Conservation (phyloP, 2,888 invertebrate species). For the Mimumesa dahlbomi region DNA sequence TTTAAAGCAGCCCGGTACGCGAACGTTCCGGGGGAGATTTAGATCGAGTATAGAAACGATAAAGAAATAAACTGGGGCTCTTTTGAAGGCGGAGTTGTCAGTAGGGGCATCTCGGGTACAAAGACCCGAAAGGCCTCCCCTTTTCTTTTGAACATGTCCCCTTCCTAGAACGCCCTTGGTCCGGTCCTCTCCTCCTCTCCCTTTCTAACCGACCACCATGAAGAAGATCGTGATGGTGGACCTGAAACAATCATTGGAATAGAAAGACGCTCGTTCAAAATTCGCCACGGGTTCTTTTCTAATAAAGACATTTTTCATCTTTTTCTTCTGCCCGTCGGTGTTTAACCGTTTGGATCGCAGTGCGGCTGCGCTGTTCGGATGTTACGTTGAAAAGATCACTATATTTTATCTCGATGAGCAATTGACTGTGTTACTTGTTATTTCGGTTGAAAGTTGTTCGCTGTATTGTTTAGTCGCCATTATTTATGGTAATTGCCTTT, state of each 20-base stretch:
- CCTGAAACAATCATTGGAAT: slow-evolving; percentile 57
- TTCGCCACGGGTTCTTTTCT: slow-evolving; percentile 72
- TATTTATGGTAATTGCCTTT: too few relatives aligned
- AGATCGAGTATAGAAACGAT: not conserved
- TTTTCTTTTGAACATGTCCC: slow-evolving; percentile 66
- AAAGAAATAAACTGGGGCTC: slow-evolving; percentile 36
- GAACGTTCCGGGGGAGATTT: slow-evolving; percentile 13
- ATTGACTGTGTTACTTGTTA: too few relatives aligned
- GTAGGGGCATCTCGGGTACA: slow-evolving; percentile 57
- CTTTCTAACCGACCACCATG: slow-evolving; percentile 65
- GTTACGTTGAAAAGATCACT: too few relatives aligned
- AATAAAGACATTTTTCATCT: slow-evolving; percentile 79
- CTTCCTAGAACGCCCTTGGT: slow-evolving; percentile 55
- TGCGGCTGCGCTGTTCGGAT: too few relatives aligned
- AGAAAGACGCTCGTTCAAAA: slow-evolving; percentile 66
- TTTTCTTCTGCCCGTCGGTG: too few relatives aligned
- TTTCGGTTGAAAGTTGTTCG: too few relatives aligned
- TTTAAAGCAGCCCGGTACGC: too few relatives aligned
- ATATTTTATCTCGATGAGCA: too few relatives aligned
- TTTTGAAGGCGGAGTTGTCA: slow-evolving; percentile 68
- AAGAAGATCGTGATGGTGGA: slow-evolving; percentile 67
- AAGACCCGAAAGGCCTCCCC: slow-evolving; percentile 73
- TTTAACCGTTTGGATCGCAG: slow-evolving; percentile 15
- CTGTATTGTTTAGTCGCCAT: too few relatives aligned
- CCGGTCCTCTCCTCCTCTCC: slow-evolving; percentile 61